Percentiles rank a stretch among this genome's conserved stretches.
Conservation (phyloP, 2,797 vertebrate genomes). For the Pangasius krempfi region DNA sequence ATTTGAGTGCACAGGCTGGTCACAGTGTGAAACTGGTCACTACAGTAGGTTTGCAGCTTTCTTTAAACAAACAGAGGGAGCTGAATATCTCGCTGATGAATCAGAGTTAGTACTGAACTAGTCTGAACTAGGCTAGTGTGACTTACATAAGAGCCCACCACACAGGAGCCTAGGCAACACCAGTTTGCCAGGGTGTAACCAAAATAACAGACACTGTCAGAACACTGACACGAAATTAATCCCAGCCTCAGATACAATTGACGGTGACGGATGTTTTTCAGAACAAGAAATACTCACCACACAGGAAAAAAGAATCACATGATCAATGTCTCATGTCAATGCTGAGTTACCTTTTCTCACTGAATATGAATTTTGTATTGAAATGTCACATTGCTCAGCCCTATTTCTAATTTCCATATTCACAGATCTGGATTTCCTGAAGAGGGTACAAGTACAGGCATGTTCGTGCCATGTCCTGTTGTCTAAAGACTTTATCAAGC, state of each 20-base stretch:
- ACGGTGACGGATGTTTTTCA: neutral
- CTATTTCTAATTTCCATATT: neutral
- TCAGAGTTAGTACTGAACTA: neutral
- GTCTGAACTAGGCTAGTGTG: neutral
- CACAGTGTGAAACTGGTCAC: neutral
- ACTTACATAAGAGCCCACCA: neutral
- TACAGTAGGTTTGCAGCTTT: neutral
- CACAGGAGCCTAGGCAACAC: neutral
- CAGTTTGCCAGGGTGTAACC: neutral
- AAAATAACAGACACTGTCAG: neutral
- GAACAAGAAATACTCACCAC: neutral
- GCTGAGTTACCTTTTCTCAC: neutral
- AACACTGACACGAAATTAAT: neutral
- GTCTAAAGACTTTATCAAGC: neutral
- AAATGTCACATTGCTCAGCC: neutral
- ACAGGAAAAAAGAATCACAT: neutral
- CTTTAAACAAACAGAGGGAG: neutral
- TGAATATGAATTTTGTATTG: neutral
- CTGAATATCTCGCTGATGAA: neutral
- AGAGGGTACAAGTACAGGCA: neutral
- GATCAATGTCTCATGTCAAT: neutral
- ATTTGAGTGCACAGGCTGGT: neutral
- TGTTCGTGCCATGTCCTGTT: neutral
- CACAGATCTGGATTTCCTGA: neutral
- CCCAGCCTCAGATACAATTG: neutral